These are phyloP conservation scores for Agrenia bidenticulata DNA, from an alignment of 2,888 invertebrate species.

Conservation along the genomic window DNA sequence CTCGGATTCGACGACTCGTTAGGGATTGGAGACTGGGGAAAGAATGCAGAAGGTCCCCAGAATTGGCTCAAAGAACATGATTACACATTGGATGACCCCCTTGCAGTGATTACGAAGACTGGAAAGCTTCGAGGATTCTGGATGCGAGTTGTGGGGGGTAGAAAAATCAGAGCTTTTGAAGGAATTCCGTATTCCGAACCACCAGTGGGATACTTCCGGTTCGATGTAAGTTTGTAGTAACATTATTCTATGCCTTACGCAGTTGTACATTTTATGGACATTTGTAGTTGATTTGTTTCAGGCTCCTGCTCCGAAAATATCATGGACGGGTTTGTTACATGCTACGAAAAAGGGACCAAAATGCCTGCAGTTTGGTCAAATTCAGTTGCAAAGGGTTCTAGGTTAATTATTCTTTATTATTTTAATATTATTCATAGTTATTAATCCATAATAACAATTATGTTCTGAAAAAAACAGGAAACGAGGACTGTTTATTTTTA, in stretches of 20 bases:
- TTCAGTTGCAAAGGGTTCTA: slow-evolving; percentile 29
- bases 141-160: slow-evolving; percentile 37
- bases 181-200: slow-evolving; percentile 42
- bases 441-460: no score
- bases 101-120: slow-evolving; percentile 21
- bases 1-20: slow-evolving; percentile 11
- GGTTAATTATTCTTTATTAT: no score
- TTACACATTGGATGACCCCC: slow-evolving; percentile 17
- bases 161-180: slow-evolving; percentile 42
- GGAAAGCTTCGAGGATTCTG: slow-evolving; percentile 38
- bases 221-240: slow-evolving; percentile 25
- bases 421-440: no score
- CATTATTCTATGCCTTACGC: no score
- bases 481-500: slow-evolving; percentile 44
- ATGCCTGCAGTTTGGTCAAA: slow-evolving; percentile 43
- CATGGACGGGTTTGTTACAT: slow-evolving; percentile 36
- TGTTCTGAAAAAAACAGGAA: no score
- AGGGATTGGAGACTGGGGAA: slow-evolving; percentile 11
- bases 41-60: not conserved
- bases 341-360: slow-evolving; percentile 40
- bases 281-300: not conserved
- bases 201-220: slow-evolving; percentile 31
- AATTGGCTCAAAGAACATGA: slow-evolving; percentile 12
- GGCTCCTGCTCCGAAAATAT: slow-evolving; percentile 36
- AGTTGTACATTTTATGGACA: no score